Percentiles rank a stretch among this genome's conserved stretches.
These are phyloP conservation scores for Euthynnus affinis DNA, from an alignment of 2,797 vertebrate species.

Conservation along the genomic window DNA sequence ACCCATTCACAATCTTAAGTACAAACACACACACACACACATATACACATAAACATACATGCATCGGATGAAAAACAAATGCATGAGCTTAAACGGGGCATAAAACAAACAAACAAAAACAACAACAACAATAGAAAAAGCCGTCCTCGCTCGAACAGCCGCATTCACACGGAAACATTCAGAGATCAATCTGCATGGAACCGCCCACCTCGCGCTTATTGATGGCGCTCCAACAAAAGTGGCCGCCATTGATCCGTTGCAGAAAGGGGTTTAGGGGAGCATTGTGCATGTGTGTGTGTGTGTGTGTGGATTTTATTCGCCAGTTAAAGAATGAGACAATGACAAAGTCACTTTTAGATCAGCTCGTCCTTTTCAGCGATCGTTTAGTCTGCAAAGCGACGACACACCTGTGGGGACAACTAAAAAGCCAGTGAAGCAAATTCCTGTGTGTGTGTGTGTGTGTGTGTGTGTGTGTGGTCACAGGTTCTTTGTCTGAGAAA, in stretches of 20 bases:
- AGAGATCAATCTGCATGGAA: slow-evolving; percentile 62
- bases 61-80: slow-evolving; percentile 19
- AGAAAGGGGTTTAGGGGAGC: slow-evolving; percentile 16
- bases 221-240: slow-evolving; percentile 53
- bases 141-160: slow-evolving; percentile 42
- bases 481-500: slow-evolving; percentile 82
- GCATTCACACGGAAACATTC: slow-evolving; percentile 48
- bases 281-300: slow-evolving; percentile 31
- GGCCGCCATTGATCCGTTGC: slow-evolving; percentile 59
- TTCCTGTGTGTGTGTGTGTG: slow-evolving; percentile 53
- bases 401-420: slow-evolving; percentile 70
- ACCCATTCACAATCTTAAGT: slow-evolving; percentile 75
- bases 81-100: slow-evolving; percentile 33
- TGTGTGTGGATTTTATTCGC: slow-evolving; percentile 10
- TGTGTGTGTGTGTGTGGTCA: slow-evolving; percentile 42
- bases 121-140: slow-evolving; percentile 56
- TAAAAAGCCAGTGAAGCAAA: slow-evolving; percentile 52
- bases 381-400: slow-evolving; percentile 50
- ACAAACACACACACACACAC: no score
- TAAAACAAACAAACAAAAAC: no score
- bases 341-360: slow-evolving; percentile 46
- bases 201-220: slow-evolving; percentile 52
- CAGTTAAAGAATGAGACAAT: slow-evolving; percentile 37
- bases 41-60: no score
- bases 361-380: no score